Evolutionary conservation across 1,140 invertebrate genomes (phyloP).

Genomic region (Lethocerus indicus): DNA sequence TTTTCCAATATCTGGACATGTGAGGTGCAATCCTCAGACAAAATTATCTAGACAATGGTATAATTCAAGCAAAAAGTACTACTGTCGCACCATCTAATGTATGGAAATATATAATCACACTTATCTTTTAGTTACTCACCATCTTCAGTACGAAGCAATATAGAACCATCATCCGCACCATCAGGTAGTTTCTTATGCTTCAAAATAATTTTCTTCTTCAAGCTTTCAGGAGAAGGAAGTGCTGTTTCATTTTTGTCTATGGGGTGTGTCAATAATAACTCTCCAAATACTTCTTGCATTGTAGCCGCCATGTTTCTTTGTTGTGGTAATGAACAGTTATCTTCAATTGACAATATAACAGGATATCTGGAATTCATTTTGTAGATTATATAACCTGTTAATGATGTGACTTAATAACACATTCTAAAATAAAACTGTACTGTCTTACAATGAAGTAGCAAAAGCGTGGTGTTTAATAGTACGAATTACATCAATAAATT

Average conservation of each 20-base stretch:
- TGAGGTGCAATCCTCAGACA: no score
- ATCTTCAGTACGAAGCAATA: conserved; percentile 45
- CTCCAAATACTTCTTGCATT: conserved; percentile 84
- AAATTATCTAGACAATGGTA: no score
- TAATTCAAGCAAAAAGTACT: no score
- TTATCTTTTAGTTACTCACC: conserved; percentile 24
- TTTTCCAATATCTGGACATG: no score
- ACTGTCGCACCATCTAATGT: no score
- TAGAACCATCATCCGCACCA: conserved; percentile 55
- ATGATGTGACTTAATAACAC: neutral
- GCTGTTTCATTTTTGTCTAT: conserved; percentile 63
- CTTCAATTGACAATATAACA: conserved; percentile 95
- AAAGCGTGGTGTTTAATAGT: conserved; percentile 96
- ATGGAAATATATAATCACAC: no score
- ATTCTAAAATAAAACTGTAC: conserved; percentile 1
- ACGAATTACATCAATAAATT: conserved; percentile 86
- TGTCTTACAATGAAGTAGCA: conserved; percentile 59
- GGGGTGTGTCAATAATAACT: conserved; percentile 60
- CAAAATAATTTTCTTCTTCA: conserved; percentile 61
- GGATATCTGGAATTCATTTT: conserved; percentile 67
- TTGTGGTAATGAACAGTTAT: conserved; percentile 89
- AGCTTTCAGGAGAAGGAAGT: conserved; percentile 75
- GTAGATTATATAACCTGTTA: conserved; percentile 13
- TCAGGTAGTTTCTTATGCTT: conserved; percentile 92
- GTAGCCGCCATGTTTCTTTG: conserved; percentile 89